Evolutionary conservation across 2,888 invertebrate genomes (phyloP).

Genomic region (Gari tellinella): DNA sequence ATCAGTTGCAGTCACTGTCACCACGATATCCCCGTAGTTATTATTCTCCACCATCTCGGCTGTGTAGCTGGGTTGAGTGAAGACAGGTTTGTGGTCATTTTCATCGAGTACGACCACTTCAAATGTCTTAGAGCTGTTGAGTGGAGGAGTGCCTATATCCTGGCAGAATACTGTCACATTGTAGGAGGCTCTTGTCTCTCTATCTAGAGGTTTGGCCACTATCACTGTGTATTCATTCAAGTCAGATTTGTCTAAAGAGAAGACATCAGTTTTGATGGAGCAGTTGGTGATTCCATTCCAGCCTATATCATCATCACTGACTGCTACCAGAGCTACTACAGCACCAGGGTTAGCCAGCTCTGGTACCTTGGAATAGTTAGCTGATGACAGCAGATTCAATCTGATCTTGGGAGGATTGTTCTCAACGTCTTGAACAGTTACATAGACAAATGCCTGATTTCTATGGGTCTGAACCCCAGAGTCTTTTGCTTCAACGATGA

Average conservation of each 20-base stretch:
- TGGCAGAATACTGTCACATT: conserved; percentile 75
- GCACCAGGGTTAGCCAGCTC: conserved; percentile 77
- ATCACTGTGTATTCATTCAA: conserved; percentile 74
- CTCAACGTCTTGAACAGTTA: conserved; percentile 91
- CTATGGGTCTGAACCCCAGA: conserved; percentile 68
- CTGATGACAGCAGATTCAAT: conserved; percentile 62
- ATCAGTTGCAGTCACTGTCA: conserved; percentile 76
- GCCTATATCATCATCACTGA: conserved; percentile 80
- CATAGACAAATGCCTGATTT: conserved; percentile 69
- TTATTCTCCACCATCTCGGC: conserved; percentile 78
- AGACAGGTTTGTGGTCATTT: conserved; percentile 80
- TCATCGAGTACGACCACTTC: conserved; percentile 77
- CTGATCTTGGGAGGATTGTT: conserved; percentile 93
- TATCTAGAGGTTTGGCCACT: conserved; percentile 72
- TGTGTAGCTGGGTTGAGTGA: conserved; percentile 64
- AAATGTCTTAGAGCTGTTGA: conserved; percentile 69
- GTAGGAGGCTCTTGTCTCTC: conserved; percentile 70
- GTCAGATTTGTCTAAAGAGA: conserved; percentile 70
- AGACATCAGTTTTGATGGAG: conserved; percentile 57
- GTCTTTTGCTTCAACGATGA: conserved; percentile 76
- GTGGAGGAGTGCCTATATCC: conserved; percentile 77
- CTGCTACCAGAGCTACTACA: conserved; percentile 79
- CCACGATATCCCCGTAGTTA: conserved; percentile 68
- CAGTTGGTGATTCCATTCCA: conserved; percentile 70
- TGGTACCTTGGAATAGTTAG: conserved; percentile 66